phyloP scores from a whole-genome alignment of 2,888 invertebrate species.

The Polyploca ridens region DNA sequence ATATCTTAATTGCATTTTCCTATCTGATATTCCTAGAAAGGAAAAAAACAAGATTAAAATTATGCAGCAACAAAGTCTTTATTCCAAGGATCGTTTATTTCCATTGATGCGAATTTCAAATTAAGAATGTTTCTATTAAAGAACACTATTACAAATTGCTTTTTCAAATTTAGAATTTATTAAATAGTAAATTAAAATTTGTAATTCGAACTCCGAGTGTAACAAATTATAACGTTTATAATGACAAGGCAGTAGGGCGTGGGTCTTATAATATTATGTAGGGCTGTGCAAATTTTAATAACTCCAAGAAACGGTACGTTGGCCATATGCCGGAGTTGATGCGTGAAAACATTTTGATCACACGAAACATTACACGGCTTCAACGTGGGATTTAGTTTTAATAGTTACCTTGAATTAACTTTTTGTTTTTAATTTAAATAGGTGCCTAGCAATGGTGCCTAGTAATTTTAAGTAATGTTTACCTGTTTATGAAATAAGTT shows the following conservation, averaged over 20 bases:
- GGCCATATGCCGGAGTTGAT: slow-evolving; percentile 42
- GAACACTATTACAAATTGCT: neutral
- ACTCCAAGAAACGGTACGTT: slow-evolving; percentile 27
- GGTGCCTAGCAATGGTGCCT: too few relatives aligned
- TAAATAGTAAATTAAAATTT: neutral
- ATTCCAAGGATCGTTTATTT: neutral
- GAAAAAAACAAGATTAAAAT: neutral
- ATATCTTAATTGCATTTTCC: too few relatives aligned
- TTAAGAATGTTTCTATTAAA: neutral
- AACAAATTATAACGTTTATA: neutral
- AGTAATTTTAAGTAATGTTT: too few relatives aligned
- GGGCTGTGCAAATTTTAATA: slow-evolving; percentile 13
- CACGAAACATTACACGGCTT: slow-evolving; percentile 42
- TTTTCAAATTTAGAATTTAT: neutral
- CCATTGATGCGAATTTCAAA: neutral
- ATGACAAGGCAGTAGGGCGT: neutral
- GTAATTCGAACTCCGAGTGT: neutral
- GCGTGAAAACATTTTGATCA: slow-evolving; percentile 39
- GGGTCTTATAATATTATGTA: neutral
- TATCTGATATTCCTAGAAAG: neutral
- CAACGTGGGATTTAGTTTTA: slow-evolving; percentile 40
- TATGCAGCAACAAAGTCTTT: neutral
- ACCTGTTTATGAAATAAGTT: too few relatives aligned
- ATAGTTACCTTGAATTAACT: slow-evolving; percentile 18
- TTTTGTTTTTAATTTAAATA: neutral